Conservation (phyloP, 2,797 vertebrate genomes). For the Coracias cyanogaster region DNA sequence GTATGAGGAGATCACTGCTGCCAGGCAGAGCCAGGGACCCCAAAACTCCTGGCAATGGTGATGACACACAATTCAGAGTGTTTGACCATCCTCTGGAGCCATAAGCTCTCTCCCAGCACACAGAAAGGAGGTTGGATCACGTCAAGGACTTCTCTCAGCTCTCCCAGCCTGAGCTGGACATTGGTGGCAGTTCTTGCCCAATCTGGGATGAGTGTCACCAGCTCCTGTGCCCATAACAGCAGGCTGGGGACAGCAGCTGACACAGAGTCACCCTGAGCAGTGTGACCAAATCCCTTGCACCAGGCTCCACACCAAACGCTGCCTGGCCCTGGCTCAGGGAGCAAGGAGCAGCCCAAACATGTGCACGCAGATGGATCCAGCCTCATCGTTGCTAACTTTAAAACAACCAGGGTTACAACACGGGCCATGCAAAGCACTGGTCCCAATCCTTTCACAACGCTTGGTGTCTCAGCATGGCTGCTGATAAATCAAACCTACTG, state of each 20-base stretch:
- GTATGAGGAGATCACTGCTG: background rate
- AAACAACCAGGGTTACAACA: background rate
- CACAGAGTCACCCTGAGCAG: background rate
- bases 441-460: background rate
- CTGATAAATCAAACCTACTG: background rate
- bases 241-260: background rate
- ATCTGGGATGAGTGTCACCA: background rate
- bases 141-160: background rate
- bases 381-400: fast-evolving
- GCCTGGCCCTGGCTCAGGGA: background rate
- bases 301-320: background rate
- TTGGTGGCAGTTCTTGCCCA: background rate
- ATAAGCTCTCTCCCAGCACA: background rate
- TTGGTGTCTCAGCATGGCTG: fast-evolving
- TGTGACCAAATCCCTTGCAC: background rate
- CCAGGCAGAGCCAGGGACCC: background rate
- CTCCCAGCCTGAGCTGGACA: background rate
- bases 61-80: background rate
- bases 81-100: background rate
- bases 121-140: background rate
- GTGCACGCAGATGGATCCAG: background rate
- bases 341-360: background rate
- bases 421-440: fast-evolving
- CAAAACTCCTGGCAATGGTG: background rate
- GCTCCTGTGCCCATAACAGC: background rate